Evolutionary conservation across 2,113 vertebrate species (phyloP).

Genomic region (Sapajus apella): DNA sequence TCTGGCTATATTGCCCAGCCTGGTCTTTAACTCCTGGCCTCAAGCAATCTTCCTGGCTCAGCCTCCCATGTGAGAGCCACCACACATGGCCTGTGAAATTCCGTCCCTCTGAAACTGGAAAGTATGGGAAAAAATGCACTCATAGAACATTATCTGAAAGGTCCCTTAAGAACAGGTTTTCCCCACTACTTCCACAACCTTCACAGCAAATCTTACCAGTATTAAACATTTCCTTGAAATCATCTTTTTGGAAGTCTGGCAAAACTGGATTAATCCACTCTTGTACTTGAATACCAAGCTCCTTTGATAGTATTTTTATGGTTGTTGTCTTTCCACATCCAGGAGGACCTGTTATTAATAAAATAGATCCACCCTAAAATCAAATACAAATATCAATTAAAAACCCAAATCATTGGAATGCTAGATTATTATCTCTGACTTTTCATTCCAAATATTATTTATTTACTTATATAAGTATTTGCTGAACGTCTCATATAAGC

Average conservation of each 20-base stretch:
- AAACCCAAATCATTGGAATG: neutral
- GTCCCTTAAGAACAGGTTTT: neutral
- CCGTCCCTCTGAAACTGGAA: neutral
- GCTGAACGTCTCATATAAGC: neutral
- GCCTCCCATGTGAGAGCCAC: too few species aligned
- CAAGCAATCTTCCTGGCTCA: too few species aligned
- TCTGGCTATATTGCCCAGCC: too few species aligned
- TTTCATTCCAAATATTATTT: constrained; percentile 33
- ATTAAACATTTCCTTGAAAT: constrained; percentile 83
- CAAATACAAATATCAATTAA: constrained; percentile 51
- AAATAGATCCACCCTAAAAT: constrained; percentile 87
- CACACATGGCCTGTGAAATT: neutral
- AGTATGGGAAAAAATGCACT: neutral
- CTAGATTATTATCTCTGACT: neutral
- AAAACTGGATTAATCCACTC: constrained; percentile 95
- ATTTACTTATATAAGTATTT: constrained; percentile 16
- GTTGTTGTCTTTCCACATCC: constrained; percentile 96
- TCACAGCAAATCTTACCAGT: constrained; percentile 83
- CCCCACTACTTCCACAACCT: neutral
- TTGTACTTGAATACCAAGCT: constrained; percentile 89
- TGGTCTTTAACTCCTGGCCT: too few species aligned
- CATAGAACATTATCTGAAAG: neutral
- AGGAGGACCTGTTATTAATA: constrained; percentile 93
- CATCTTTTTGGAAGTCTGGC: constrained; percentile 85
- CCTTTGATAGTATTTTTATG: constrained; percentile 88